Evolutionary conservation across 2,113 vertebrate species (phyloP), one percentile per base, ranked within the genome.

Genomic region (Sinocyclocheilus grahami): DNA sequence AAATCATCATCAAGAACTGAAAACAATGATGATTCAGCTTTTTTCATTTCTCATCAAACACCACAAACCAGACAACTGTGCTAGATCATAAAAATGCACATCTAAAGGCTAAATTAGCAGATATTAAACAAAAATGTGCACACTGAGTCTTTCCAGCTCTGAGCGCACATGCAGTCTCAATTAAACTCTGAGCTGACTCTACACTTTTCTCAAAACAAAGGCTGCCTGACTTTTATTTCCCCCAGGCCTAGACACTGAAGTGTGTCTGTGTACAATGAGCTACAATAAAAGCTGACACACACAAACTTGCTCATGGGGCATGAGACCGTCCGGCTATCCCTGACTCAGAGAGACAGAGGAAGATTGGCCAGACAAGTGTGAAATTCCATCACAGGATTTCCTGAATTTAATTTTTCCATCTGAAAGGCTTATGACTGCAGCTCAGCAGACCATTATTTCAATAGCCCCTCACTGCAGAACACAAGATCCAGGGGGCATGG

Each of bases 381-480:
- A 91, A 91, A 89, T 91, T 90, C 86, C 86, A 91, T 71, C 83
- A 58, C 4, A 10, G 71, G 88, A 91, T 88, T 86, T 88, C 86
- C 85, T 82, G 76, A 91, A 90, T 91, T 89, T 33, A 80, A 91
- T 92, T 90, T 92, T 91, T 90, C 91, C 89, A 86, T 91, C 91
- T 93, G 91, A 92, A 92, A 90, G 91, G 93, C 90, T 93, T 92
- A 91, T 81, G 69, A 83, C 87, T 18, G 78, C 87, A 80, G 71
- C 58, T 77, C 63, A 85, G 48, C 55, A 76, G 58, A 63, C 75
- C 84, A 20, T 67, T 53, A 67, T 78, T 67, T 46, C 24, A 65
- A 33, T 33, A 33, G 30, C 30, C 30, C 30, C 30, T 33, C 30
- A 33, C 30, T 33, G 30, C 30, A 33, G 30, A 33, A 33, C 30